These are phyloP conservation scores for Rhegmatorhina hoffmannsi DNA, from an alignment of 2,113 vertebrate genomes.

Conservation along the genomic window DNA sequence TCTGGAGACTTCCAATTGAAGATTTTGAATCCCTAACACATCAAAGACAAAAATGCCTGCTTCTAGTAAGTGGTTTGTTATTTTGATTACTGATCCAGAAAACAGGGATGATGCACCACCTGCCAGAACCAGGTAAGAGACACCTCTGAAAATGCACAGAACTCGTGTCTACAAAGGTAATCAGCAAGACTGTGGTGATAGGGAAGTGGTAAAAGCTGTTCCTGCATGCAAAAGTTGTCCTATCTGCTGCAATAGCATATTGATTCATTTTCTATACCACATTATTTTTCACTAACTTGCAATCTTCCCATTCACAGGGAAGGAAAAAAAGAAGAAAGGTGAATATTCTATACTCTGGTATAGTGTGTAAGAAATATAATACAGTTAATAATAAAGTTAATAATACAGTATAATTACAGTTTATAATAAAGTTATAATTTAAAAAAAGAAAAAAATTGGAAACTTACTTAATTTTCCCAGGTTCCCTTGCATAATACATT, in stretches of 20 bases:
- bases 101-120: background rate
- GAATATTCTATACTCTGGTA: background rate
- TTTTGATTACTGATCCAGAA: background rate
- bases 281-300: background rate
- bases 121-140: background rate
- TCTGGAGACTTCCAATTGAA: background rate
- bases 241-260: background rate
- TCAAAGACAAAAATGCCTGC: background rate
- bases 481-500: conserved; percentile 98
- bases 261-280: background rate
- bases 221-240: background rate
- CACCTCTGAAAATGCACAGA: background rate
- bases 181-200: background rate
- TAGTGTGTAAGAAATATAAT: background rate
- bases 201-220: background rate
- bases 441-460: background rate
- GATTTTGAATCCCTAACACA: background rate
- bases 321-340: background rate
- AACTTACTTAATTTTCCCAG: conserved; percentile 95
- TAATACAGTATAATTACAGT: background rate
- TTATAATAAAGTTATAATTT: background rate
- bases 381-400: background rate
- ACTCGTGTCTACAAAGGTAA: background rate
- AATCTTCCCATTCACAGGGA: background rate
- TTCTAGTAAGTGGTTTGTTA: background rate